Evolutionary conservation across 2,888 invertebrate genomes (phyloP), one percentile per base, ranked within the genome.

Genomic region (Sepioteuthis lessoniana): DNA sequence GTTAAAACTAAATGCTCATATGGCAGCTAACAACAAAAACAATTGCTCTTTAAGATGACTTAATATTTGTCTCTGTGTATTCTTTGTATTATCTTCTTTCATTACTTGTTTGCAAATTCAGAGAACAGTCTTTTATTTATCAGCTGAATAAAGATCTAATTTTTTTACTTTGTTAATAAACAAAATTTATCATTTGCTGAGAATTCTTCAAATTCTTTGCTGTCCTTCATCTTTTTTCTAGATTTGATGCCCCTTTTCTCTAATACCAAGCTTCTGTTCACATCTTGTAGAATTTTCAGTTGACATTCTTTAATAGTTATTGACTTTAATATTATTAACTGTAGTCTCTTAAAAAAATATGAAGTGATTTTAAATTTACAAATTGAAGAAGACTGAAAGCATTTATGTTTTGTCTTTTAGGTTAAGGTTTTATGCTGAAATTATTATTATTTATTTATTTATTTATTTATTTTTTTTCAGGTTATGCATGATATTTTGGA

Each of bases 41-140:
- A 47, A 47, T 47, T 47, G 46, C 7, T 10, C 46, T 46, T 10
- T 46, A 46, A 46, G 46, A 10, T 10, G 5, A 46, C 46, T 10
- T 13, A 47, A 47, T 16, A 47, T 16, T 47, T 47, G 47, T 47
- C 50, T 93, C 35, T 25, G 91, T 38, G 94, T n/a, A n/a, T n/a
- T n/a, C 42, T 95, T 19, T 94, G 97, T 96, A 42, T 42, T 42
- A 42, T 42, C 42, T 42, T 42, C 97, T 98, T 35, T 98, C 98
- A 98, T 98, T 98, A 96, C 99, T 99, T 97, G 99, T 99, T 95
- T 98, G 99, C 31, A 99, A 99, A 97, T 99, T 99, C 99, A 99
- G 99, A 99, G 99, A 99, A 0, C 99, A 99, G 97, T 99, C 21
- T 90, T 10, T 4, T 31, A 28, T 21, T 90, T 35, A 90, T 90